phyloP scores from a whole-genome alignment of 2,113 vertebrate genomes.

The Psephotus haematonotus region DNA sequence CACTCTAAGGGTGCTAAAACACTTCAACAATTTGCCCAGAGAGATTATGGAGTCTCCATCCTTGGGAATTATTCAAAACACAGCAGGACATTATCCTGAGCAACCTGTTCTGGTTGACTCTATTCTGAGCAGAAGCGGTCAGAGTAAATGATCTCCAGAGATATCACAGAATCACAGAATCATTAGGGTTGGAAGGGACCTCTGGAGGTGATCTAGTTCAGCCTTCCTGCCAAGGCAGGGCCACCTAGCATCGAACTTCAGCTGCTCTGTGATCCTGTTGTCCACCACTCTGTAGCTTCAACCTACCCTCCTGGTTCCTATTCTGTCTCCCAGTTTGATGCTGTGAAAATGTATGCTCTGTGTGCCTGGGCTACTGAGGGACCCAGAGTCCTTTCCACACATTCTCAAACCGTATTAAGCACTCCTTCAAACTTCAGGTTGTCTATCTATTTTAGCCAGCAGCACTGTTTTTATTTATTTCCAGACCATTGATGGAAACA shows the following conservation, averaged over 20 bases:
- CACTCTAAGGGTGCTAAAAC: background rate
- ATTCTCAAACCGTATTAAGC: background rate
- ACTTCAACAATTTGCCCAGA: background rate
- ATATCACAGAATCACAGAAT: background rate
- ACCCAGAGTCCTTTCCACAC: background rate
- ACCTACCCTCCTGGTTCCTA: background rate
- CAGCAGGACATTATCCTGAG: background rate
- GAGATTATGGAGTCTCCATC: background rate
- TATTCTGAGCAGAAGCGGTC: background rate
- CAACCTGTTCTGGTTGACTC: background rate
- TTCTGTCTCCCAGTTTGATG: background rate
- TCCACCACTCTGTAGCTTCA: background rate
- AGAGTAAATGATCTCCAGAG: background rate
- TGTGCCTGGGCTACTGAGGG: background rate
- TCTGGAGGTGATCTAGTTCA: background rate
- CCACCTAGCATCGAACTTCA: background rate
- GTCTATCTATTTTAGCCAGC: background rate
- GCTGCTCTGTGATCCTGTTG: background rate
- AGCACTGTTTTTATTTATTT: constrained; percentile 19
- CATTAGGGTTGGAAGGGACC: background rate
- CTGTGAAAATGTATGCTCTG: background rate
- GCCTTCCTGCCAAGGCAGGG: background rate
- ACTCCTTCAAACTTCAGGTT: background rate
- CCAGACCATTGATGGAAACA: constrained; percentile 10
- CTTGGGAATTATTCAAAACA: background rate